These are phyloP conservation scores for Callaeas wilsoni DNA, from an alignment of 2,113 vertebrate genomes.

Conservation along the genomic window DNA sequence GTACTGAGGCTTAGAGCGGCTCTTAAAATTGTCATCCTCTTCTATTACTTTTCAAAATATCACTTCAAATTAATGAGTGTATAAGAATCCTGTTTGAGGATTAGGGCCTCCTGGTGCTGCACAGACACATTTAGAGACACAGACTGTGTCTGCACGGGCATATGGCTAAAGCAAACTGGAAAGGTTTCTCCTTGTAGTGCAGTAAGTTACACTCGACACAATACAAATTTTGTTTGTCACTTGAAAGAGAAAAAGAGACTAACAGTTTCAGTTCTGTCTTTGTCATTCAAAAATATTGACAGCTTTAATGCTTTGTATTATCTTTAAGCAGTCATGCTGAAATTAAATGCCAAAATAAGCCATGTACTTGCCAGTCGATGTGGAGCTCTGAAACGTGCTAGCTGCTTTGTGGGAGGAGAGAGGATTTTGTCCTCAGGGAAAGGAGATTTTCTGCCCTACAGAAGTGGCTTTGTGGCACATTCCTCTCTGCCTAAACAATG, in stretches of 20 bases:
- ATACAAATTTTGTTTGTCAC: conserved; percentile 19
- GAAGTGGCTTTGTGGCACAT: conserved; percentile 43
- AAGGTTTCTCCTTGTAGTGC: neutral
- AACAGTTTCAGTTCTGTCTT: conserved; percentile 21
- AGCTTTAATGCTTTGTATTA: conserved; percentile 40
- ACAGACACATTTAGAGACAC: neutral
- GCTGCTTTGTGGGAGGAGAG: conserved; percentile 40
- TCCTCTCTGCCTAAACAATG: conserved; percentile 48
- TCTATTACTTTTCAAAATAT: conserved; percentile 9
- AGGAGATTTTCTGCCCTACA: conserved; percentile 38
- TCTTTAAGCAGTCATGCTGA: conserved; percentile 32
- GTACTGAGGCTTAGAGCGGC: neutral
- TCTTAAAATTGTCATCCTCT: neutral
- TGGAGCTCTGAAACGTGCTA: conserved; percentile 10
- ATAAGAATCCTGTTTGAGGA: neutral
- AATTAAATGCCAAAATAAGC: conserved; percentile 59
- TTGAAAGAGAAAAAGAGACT: conserved; percentile 28
- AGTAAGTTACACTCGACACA: neutral
- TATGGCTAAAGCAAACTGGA: neutral
- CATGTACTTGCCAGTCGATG: conserved; percentile 17
- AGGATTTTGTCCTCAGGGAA: conserved; percentile 36
- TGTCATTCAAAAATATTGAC: conserved; percentile 53
- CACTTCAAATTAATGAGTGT: neutral
- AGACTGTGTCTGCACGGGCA: neutral
- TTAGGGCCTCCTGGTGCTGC: neutral